Percentiles rank a stretch among this genome's conserved stretches.
Conservation (phyloP, 2,888 invertebrate genomes). For the Aricia artaxerxes region DNA sequence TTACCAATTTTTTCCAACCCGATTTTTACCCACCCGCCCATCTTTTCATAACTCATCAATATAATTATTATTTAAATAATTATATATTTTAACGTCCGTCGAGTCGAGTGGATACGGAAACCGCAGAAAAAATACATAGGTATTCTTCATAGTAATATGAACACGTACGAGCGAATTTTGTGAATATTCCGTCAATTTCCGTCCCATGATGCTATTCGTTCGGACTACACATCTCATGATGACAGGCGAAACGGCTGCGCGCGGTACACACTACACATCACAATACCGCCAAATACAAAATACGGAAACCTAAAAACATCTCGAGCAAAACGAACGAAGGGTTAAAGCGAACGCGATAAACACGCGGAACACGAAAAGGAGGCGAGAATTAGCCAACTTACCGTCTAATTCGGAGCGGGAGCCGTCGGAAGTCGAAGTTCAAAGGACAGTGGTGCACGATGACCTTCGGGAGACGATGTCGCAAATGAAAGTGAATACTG, state of each 20-base stretch:
- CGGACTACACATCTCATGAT: conserved; percentile 40
- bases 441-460: conserved; percentile 46
- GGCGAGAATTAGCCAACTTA: conserved; percentile 70
- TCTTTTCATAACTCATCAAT: no score
- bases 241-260: conserved; percentile 55
- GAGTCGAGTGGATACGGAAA: not conserved
- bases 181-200: conserved; percentile 43
- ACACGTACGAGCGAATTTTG: not conserved
- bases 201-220: conserved; percentile 48
- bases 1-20: no score
- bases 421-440: conserved; percentile 61
- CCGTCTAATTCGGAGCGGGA: conserved; percentile 72
- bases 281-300: conserved; percentile 53
- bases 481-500: conserved; percentile 81
- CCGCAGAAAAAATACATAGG: not conserved
- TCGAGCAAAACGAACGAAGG: conserved; percentile 69
- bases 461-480: conserved; percentile 79
- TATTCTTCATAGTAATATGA: not conserved
- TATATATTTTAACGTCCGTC: no score
- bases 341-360: conserved; percentile 69
- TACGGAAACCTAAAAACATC: conserved; percentile 44
- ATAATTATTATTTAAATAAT: no score
- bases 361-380: conserved; percentile 64
- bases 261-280: conserved; percentile 37
- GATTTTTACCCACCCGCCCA: no score